Percentiles rank a stretch among this genome's conserved stretches.
These are phyloP conservation scores for Trichogramma evanescens DNA, from an alignment of 2,888 invertebrate species.

Conservation along the genomic window DNA sequence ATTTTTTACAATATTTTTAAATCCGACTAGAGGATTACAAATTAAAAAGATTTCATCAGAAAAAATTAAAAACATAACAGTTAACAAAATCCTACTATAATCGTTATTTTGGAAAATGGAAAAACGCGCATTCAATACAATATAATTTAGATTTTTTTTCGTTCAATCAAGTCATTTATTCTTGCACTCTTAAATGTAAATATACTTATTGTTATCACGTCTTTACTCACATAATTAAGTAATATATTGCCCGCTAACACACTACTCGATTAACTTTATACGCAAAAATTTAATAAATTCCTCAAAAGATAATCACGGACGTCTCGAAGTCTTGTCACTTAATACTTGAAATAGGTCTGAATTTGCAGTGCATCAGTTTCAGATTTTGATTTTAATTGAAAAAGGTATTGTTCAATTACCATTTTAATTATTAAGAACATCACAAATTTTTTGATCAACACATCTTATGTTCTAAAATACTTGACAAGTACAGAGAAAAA, in stretches of 20 bases:
- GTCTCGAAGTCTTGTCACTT: not conserved
- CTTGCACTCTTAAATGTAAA: too few relatives aligned
- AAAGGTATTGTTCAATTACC: too few relatives aligned
- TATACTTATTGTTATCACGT: not conserved
- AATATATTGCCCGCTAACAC: conserved; percentile 20
- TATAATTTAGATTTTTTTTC: too few relatives aligned
- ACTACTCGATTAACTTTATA: conserved; percentile 4
- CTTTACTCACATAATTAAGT: conserved; percentile 21
- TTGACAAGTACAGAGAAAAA: too few relatives aligned
- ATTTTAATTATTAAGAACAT: too few relatives aligned
- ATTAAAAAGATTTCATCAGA: conserved; percentile 14
- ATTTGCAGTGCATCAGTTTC: too few relatives aligned
- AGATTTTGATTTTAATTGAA: too few relatives aligned
- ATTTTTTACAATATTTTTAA: conserved; percentile 8
- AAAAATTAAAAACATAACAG: conserved; percentile 19
- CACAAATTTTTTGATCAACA: too few relatives aligned
- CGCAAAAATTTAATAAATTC: conserved; percentile 16
- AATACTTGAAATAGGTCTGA: too few relatives aligned
- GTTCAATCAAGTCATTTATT: too few relatives aligned
- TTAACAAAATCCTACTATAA: conserved; percentile 8
- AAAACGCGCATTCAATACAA: too few relatives aligned
- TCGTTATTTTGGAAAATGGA: not conserved
- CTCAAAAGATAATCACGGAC: conserved; percentile 14
- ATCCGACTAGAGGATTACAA: conserved; percentile 16
- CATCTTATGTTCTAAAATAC: too few relatives aligned